Evolutionary conservation across 2,888 invertebrate genomes (phyloP).

Genomic region (Corbicula japonica): DNA sequence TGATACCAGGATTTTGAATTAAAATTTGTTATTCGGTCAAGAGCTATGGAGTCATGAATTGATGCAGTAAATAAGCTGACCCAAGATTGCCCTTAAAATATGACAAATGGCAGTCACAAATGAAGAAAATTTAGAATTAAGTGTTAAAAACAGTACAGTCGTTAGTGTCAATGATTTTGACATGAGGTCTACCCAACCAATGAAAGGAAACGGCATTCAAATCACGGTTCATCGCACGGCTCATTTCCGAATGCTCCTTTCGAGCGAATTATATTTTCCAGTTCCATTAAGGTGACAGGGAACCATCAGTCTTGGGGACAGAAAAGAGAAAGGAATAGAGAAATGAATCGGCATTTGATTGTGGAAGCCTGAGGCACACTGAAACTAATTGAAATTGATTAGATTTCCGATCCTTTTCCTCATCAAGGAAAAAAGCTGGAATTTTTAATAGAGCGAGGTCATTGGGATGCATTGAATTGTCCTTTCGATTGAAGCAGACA

Average conservation of each 20-base stretch:
- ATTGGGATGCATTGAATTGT: slow-evolving; percentile 55
- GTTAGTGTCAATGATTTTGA: slow-evolving; percentile 20
- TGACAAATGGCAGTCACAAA: slow-evolving; percentile 41
- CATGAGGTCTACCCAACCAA: neutral
- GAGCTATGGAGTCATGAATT: too few species aligned
- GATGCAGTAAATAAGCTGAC: slow-evolving; percentile 15
- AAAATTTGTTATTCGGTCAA: too few species aligned
- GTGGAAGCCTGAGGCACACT: slow-evolving; percentile 49
- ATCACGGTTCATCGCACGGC: slow-evolving; percentile 21
- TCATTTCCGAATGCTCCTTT: slow-evolving; percentile 43
- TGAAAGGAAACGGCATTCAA: slow-evolving; percentile 9
- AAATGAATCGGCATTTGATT: slow-evolving; percentile 64
- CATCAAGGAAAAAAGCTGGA: slow-evolving; percentile 51
- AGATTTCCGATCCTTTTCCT: slow-evolving; percentile 50
- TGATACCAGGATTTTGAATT: too few species aligned
- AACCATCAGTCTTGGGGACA: slow-evolving; percentile 43
- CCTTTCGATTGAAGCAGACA: slow-evolving; percentile 38
- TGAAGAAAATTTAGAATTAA: slow-evolving; percentile 27
- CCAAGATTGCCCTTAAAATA: slow-evolving; percentile 16
- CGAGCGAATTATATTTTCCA: slow-evolving; percentile 37
- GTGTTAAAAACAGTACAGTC: slow-evolving; percentile 20
- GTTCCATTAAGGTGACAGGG: slow-evolving; percentile 38
- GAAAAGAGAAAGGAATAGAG: slow-evolving; percentile 43
- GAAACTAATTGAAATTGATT: slow-evolving; percentile 67
- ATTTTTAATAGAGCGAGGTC: slow-evolving; percentile 53